Conservation (phyloP, 2,888 invertebrate species). For the Oligia strigilis region DNA sequence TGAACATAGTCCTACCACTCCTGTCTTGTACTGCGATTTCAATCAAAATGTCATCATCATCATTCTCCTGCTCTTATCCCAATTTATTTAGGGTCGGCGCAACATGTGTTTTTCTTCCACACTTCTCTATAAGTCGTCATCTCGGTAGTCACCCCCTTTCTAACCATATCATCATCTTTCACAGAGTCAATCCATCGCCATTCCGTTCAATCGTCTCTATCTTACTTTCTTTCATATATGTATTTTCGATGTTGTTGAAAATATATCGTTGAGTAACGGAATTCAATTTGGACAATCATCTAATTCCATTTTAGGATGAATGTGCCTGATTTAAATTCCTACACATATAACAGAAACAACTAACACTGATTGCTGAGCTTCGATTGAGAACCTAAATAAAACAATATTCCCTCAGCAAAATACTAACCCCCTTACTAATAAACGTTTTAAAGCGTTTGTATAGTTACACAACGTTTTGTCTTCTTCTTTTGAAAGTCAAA, state of each 20-base stretch:
- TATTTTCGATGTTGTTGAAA: neutral
- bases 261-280: neutral
- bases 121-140: neutral
- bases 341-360: neutral
- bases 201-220: neutral
- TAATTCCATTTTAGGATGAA: neutral
- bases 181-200: neutral
- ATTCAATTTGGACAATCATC: neutral
- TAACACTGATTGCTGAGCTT: slow-evolving; percentile 8
- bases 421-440: neutral
- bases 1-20: neutral
- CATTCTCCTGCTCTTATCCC: neutral
- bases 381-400: slow-evolving; percentile 20
- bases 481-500: too few species aligned
- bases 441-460: too few species aligned
- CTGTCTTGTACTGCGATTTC: neutral
- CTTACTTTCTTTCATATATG: neutral
- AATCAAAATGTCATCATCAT: neutral
- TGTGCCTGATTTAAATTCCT: neutral
- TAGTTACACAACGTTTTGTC: too few species aligned
- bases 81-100: neutral
- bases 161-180: neutral
- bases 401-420: slow-evolving; percentile 7
- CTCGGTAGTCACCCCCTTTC: neutral
- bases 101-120: neutral